Conservation (phyloP, 2,113 vertebrate species). For the Leptosomus discolor region DNA sequence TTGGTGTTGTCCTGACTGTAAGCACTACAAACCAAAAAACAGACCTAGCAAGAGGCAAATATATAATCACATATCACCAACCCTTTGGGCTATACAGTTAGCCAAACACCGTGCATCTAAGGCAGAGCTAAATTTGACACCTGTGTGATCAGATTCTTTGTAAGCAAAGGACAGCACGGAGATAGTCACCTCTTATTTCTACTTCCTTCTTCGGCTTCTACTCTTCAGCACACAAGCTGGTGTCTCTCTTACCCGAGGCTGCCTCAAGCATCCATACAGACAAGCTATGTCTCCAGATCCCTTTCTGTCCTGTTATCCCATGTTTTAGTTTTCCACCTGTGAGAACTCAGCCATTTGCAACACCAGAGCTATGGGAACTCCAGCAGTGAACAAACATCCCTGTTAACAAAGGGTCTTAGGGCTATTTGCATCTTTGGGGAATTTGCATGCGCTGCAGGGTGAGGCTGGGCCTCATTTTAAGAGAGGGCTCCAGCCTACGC, state of each 20-base stretch:
- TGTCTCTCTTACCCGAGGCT: background rate
- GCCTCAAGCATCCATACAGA: background rate
- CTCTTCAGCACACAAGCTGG: background rate
- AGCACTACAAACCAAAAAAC: background rate
- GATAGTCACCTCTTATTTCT: background rate
- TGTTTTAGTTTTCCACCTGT: background rate
- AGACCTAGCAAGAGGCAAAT: background rate
- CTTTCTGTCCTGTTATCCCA: background rate
- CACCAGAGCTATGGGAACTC: background rate
- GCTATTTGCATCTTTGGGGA: background rate
- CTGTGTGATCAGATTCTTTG: background rate
- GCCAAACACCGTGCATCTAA: background rate
- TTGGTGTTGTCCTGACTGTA: background rate
- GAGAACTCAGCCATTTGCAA: background rate
- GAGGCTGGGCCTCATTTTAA: conserved; percentile 53
- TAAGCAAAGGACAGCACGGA: background rate
- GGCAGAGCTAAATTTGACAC: background rate
- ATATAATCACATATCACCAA: accelerated
- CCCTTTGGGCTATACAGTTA: background rate
- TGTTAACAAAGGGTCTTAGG: background rate
- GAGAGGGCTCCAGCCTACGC: background rate
- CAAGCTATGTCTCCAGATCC: background rate
- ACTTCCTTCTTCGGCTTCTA: background rate
- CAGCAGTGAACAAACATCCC: background rate
- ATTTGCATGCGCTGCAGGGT: background rate